Conservation (phyloP, 2,113 vertebrate species). For the Anoplopoma fimbria region DNA sequence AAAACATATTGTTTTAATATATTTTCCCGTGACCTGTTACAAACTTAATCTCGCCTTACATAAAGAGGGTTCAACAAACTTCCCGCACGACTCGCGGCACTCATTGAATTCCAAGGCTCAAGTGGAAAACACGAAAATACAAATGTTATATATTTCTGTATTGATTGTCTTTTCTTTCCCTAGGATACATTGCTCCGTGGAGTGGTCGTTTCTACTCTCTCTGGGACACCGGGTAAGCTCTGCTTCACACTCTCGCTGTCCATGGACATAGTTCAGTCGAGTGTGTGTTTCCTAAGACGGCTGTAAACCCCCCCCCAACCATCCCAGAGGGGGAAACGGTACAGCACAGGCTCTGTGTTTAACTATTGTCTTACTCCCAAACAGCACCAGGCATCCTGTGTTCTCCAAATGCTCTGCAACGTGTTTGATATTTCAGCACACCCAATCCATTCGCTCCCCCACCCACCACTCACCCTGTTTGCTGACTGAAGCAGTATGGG, state of each 20-base stretch:
- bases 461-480: background rate
- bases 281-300: constrained; percentile 34
- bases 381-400: constrained; percentile 29
- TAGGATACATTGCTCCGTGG: constrained; percentile 99
- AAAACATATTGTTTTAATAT: background rate
- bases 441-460: constrained; percentile 34
- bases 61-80: background rate
- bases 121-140: constrained; percentile 10
- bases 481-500: constrained; percentile 57
- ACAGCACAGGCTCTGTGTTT: constrained; percentile 11
- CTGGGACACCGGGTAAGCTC: constrained; percentile 98
- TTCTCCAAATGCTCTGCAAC: constrained; percentile 38
- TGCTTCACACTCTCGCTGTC: constrained; percentile 39
- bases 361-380: constrained; percentile 48
- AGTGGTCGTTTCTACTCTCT: constrained; percentile 98
- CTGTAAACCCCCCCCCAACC: constrained; percentile 5
- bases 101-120: background rate
- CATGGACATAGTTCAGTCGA: constrained; percentile 50
- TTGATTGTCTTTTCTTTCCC: constrained; percentile 51
- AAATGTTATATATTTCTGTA: background rate
- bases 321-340: constrained; percentile 27
- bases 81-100: background rate
- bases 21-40: background rate
- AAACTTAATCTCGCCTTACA: background rate
- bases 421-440: constrained; percentile 50